Conservation (phyloP, 2,113 vertebrate genomes). For the Alosa alosa region DNA sequence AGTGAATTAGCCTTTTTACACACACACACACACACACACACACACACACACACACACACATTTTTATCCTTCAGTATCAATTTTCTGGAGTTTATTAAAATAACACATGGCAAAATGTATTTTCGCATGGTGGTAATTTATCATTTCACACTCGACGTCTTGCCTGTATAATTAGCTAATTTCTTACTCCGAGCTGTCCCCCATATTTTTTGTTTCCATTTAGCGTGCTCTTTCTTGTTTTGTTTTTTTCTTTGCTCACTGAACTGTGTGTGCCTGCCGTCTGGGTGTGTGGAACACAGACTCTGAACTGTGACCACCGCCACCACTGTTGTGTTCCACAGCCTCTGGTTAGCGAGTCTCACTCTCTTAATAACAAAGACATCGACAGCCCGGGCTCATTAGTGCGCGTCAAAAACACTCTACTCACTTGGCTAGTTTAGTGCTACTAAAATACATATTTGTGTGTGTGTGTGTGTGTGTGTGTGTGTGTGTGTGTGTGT, state of each 20-base stretch:
- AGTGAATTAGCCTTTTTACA: too few relatives aligned
- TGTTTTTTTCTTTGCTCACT: neutral
- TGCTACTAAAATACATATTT: neutral
- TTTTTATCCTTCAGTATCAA: neutral
- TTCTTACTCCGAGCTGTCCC: neutral
- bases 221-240: neutral
- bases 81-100: slow-evolving; percentile 14
- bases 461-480: too few relatives aligned
- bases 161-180: neutral
- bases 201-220: neutral
- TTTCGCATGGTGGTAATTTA: neutral
- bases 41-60: neutral
- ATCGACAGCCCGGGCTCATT: neutral
- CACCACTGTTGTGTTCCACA: neutral
- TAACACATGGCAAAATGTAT: neutral
- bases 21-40: too few relatives aligned
- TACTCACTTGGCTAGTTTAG: neutral
- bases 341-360: neutral
- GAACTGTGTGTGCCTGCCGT: neutral
- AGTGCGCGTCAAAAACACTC: neutral
- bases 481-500: too few relatives aligned
- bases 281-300: neutral
- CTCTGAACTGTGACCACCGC: neutral
- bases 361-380: neutral
- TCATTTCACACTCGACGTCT: neutral